Percentiles rank a stretch among this genome's conserved stretches.
phyloP scores from a whole-genome alignment of 2,113 vertebrate genomes.

The Protobothrops flavoviridis region DNA sequence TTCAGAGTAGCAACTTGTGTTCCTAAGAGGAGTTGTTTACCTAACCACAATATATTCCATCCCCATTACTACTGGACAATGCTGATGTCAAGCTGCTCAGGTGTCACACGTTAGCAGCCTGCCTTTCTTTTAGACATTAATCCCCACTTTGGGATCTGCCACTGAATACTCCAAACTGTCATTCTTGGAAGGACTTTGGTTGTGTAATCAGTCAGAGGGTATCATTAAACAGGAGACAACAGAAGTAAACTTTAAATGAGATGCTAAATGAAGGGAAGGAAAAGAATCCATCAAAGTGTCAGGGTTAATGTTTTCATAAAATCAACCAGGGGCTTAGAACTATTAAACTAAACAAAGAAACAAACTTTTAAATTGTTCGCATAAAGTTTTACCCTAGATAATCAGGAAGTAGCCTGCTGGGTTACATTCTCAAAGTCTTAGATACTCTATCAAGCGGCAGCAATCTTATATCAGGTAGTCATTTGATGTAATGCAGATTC shows the following conservation, averaged over 20 bases:
- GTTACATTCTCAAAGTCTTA: not conserved
- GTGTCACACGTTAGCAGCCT: not conserved
- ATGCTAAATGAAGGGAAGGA: constrained; percentile 51
- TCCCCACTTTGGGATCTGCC: constrained; percentile 16
- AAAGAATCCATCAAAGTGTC: constrained; percentile 58
- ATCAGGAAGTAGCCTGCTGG: not conserved
- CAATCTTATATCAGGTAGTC: not conserved
- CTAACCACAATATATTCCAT: not conserved
- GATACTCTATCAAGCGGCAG: not conserved
- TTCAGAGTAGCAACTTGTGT: not conserved
- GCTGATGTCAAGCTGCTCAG: not conserved
- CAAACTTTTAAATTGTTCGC: constrained; percentile 43
- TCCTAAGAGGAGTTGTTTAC: not conserved
- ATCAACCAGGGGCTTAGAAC: constrained; percentile 51
- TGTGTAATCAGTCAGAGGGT: constrained; percentile 49
- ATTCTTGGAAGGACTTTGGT: constrained; percentile 48
- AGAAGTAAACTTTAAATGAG: constrained; percentile 59
- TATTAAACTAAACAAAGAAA: constrained; percentile 40
- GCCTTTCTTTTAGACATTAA: constrained; percentile 14
- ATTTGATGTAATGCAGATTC: not conserved
- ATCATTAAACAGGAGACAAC: constrained; percentile 50
- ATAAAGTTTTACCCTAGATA: constrained; percentile 41
- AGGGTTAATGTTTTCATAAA: constrained; percentile 64
- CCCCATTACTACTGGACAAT: not conserved
- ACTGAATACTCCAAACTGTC: not conserved